phyloP scores from a whole-genome alignment of 2,888 invertebrate species.

The Cephus pygmeus region DNA sequence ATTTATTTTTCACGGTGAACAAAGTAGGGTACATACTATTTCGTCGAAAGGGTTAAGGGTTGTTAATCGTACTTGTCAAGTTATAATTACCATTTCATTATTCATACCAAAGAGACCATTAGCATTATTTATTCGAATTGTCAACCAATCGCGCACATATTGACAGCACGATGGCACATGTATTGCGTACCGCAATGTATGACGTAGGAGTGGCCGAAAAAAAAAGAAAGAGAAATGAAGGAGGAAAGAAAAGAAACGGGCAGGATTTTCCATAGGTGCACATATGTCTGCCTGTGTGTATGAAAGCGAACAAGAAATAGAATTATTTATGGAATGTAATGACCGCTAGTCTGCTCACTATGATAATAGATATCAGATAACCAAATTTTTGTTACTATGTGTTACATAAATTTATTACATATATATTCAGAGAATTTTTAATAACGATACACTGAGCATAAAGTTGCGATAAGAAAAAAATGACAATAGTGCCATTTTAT shows the following conservation, averaged over 20 bases:
- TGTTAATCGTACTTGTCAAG: conserved; percentile 13
- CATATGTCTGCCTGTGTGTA: too few relatives aligned
- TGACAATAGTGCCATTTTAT: conserved; percentile 41
- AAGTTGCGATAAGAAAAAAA: conserved; percentile 14
- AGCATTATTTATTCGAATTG: conserved; percentile 20
- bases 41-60: conserved; percentile 19
- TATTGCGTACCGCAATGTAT: neutral
- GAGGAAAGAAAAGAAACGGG: neutral
- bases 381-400: conserved; percentile 19
- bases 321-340: conserved; percentile 1
- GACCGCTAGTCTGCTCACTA: conserved; percentile 19
- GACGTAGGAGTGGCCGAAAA: too few relatives aligned
- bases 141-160: neutral
- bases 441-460: conserved; percentile 11
- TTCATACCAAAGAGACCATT: conserved; percentile 54
- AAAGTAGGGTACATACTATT: neutral
- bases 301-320: neutral
- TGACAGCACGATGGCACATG: neutral
- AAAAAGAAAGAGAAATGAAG: too few relatives aligned
- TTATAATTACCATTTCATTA: conserved; percentile 27
- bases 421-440: conserved; percentile 9
- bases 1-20: neutral
- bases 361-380: conserved; percentile 18
- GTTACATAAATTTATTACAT: conserved; percentile 12
- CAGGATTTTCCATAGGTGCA: neutral